Base-by-base conservation (phyloP, 2,113 vertebrate genomes). In the Empidonax alnorum region DNA sequence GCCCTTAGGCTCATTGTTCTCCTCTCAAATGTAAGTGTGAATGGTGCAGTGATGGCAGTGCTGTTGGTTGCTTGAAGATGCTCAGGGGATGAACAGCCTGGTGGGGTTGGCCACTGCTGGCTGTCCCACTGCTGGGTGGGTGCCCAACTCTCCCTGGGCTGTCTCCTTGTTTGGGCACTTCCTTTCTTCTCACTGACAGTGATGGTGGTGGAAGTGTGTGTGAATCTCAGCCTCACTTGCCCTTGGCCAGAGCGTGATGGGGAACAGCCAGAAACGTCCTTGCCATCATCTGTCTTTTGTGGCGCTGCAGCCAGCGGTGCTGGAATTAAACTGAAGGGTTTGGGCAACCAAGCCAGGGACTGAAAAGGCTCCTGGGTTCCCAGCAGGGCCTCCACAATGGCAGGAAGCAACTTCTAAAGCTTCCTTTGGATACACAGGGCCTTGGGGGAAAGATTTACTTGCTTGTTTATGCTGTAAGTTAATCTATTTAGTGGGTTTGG, bases 401-500 rank as follows among this genome's bases (percentile, higher is more conserved):
- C 92, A 96, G 96, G 96, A 96, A 97, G 80, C 93, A 93, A 90
- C 96, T 96, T 96, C 68, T 86, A 89, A 92, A 96, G 93, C 88
- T 94, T 94, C 85, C 65, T 95, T 96, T 97, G 88, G 94, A 86
- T 72, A 53, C 83, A 61, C 41, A 58, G 86, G 88, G 80, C 96
- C 88, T 93, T 93, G 73, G 92, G 83, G 92, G 85, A 94, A 92
- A 95, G 85, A 96, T 96, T 96, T 95, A 94, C 94, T 96, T 82
- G 92, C 94, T 96, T 96, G 94, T 96, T 96, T 96, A 79, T 94
- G 90, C 94, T 90, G 85, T 82, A 89, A 96, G 92, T 94, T 96
- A 96, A 96, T 96, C 96, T 97, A 37, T 96, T 97, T 96, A 96
- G 94, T 96, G 73, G 52, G 88, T 67, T 93, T 95, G 95, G 95